Evolutionary conservation across 2,888 invertebrate genomes (phyloP).

Genomic region (Leptothorax acervorum): DNA sequence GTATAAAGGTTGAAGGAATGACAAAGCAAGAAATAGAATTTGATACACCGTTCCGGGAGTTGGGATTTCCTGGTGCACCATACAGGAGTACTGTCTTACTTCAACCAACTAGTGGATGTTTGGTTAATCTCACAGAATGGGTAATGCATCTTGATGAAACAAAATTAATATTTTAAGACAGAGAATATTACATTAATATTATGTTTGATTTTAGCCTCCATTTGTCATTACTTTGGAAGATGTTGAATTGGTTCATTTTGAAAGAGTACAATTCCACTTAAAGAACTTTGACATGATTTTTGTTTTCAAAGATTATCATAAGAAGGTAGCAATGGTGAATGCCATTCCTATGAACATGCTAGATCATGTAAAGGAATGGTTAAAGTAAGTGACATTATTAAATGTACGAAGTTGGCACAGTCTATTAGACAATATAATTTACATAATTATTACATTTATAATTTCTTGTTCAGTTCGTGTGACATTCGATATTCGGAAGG

Average conservation of each 20-base stretch:
- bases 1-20: conserved; percentile 91
- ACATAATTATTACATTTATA: conserved; percentile 4
- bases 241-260: conserved; percentile 99
- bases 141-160: conserved; percentile 81
- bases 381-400: conserved; percentile 90
- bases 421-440: not conserved
- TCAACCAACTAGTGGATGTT: conserved; percentile 98
- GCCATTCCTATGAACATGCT: conserved; percentile 99
- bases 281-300: conserved; percentile 99
- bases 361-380: conserved; percentile 99
- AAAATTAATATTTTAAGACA: conserved; percentile 9
- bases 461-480: conserved; percentile 90
- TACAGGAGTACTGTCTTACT: conserved; percentile 97
- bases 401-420: not conserved
- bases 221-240: conserved; percentile 99
- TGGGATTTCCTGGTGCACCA: conserved; percentile 99
- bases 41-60: conserved; percentile 98
- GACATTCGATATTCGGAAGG: conserved; percentile 99
- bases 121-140: conserved; percentile 99
- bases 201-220: conserved; percentile 90
- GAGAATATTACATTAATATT: not conserved
- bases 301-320: conserved; percentile 98
- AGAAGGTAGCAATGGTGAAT: conserved; percentile 98
- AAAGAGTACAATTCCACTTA: conserved; percentile 98
- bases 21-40: conserved; percentile 99